phyloP scores from a whole-genome alignment of 2,888 invertebrate genomes.

The Toxonevra muliebris region DNA sequence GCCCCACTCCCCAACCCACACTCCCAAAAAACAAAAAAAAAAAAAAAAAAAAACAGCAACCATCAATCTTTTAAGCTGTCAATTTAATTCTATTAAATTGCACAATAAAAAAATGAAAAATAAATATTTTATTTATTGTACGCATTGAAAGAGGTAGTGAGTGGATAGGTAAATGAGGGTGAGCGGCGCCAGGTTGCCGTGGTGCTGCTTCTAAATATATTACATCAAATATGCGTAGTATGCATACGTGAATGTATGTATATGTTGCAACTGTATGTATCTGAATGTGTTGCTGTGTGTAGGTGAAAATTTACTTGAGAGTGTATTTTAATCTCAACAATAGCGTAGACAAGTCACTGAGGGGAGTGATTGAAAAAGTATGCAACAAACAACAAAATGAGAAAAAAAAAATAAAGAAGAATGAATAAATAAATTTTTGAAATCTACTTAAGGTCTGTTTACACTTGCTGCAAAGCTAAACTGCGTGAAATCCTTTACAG shows the following conservation, averaged over 20 bases:
- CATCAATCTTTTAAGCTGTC: slow-evolving; percentile 47
- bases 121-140: slow-evolving; percentile 36
- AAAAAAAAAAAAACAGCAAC: slow-evolving; percentile 17
- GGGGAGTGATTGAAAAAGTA: background rate
- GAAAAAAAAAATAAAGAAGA: slow-evolving; percentile 10
- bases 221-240: slow-evolving; percentile 32
- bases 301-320: slow-evolving; percentile 12
- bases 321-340: slow-evolving; percentile 29
- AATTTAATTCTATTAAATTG: slow-evolving; percentile 46
- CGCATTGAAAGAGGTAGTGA: slow-evolving; percentile 5
- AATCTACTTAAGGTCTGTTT: slow-evolving; percentile 36
- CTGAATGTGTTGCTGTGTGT: slow-evolving; percentile 1
- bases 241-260: background rate
- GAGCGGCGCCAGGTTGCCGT: background rate
- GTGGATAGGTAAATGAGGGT: background rate
- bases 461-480: slow-evolving; percentile 35
- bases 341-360: background rate
- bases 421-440: slow-evolving; percentile 34
- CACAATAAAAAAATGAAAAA: slow-evolving; percentile 31
- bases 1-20: too few species aligned
- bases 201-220: slow-evolving; percentile 20
- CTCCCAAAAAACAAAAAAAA: too few species aligned
- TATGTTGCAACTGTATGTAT: slow-evolving; percentile 4
- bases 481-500: slow-evolving; percentile 35
- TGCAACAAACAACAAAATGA: background rate